These are phyloP conservation scores for Temnothorax nylanderi DNA, from an alignment of 1,140 invertebrate genomes.

Conservation along the genomic window DNA sequence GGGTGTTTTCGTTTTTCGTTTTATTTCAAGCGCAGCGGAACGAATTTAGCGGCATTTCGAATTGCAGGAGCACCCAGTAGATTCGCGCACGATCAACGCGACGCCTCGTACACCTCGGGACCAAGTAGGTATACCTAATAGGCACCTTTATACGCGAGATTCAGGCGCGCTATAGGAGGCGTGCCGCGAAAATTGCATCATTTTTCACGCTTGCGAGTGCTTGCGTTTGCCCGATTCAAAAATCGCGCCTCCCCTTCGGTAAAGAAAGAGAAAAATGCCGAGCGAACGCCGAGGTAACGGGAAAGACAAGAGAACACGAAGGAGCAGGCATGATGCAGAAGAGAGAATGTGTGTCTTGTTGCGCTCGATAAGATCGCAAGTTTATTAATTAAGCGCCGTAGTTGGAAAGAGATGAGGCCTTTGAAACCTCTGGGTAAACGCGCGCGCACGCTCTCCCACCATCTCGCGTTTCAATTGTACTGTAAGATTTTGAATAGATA, in stretches of 20 bases:
- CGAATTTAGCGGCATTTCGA: constrained; percentile 51
- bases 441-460: not conserved
- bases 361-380: constrained; percentile 72
- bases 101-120: constrained; percentile 41
- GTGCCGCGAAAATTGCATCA: constrained; percentile 76
- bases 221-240: constrained; percentile 66
- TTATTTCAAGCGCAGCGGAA: constrained; percentile 25
- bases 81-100: constrained; percentile 53
- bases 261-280: constrained; percentile 30
- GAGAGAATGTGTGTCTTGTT: constrained; percentile 68
- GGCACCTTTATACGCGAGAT: constrained; percentile 72
- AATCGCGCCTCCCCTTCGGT: constrained; percentile 62
- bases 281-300: not conserved
- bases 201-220: constrained; percentile 70
- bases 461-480: not conserved
- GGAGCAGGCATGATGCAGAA: constrained; percentile 26
- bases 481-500: constrained; percentile 2
- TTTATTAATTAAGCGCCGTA: constrained; percentile 74
- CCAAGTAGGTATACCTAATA: constrained; percentile 68
- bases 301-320: constrained; percentile 5
- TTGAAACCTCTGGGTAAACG: constrained; percentile 53
- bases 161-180: constrained; percentile 71
- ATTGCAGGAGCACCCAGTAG: constrained; percentile 61
- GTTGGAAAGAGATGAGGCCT: constrained; percentile 43
- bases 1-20: constrained; percentile 18